phyloP scores from a whole-genome alignment of 2,797 vertebrate genomes.

The Anguilla obscura region DNA sequence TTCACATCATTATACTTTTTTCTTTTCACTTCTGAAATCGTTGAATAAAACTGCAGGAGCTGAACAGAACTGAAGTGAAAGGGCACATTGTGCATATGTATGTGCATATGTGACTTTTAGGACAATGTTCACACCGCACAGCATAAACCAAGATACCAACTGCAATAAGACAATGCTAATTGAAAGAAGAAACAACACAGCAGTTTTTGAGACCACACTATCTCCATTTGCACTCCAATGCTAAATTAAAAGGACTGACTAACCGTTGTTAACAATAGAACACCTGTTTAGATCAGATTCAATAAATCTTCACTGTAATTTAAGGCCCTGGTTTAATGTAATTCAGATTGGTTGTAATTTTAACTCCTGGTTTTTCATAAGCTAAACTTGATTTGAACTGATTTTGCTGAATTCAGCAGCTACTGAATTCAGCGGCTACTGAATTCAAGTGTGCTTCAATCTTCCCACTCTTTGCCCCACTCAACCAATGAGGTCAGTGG shows the following conservation, averaged over 20 bases:
- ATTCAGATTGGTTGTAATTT: slow-evolving; percentile 1
- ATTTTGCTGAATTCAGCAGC: not conserved
- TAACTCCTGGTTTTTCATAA: not conserved
- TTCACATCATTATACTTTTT: not conserved
- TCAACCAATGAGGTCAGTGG: not conserved
- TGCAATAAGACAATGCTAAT: slow-evolving; percentile 1
- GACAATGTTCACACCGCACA: not conserved
- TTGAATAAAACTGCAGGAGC: not conserved
- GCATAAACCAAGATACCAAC: not conserved
- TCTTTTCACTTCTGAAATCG: not conserved
- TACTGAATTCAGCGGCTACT: too few species aligned
- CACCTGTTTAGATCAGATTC: not conserved
- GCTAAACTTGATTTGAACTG: not conserved
- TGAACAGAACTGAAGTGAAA: not conserved
- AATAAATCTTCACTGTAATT: not conserved
- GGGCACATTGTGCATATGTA: not conserved
- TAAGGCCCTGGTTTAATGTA: not conserved
- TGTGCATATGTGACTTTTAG: not conserved
- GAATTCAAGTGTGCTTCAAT: too few species aligned
- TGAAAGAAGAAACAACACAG: not conserved
- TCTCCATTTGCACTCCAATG: not conserved
- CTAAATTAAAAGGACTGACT: not conserved
- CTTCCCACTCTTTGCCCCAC: too few species aligned
- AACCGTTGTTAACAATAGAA: not conserved
- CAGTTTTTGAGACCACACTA: not conserved